Evolutionary conservation across 2,888 invertebrate species (phyloP).

Genomic region (Zygothrica quintamaculata): DNA sequence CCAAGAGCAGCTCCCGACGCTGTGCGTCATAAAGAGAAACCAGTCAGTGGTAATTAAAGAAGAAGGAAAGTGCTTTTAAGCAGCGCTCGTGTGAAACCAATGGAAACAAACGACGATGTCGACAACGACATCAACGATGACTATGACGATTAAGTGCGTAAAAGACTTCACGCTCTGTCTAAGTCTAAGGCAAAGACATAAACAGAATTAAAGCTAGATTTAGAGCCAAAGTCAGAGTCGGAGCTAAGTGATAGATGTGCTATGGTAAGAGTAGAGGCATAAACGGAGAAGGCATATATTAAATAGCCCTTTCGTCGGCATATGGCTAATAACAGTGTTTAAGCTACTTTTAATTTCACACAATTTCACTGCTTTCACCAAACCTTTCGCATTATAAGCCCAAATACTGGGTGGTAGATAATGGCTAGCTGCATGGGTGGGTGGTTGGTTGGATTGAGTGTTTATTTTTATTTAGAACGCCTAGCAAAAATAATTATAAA

Average conservation of each 20-base stretch:
- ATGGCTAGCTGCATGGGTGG: not conserved
- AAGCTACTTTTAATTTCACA: slow-evolving; percentile 53
- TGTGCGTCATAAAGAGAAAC: slow-evolving; percentile 67
- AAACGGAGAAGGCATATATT: slow-evolving; percentile 36
- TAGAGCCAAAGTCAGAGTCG: too few relatives aligned
- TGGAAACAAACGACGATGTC: slow-evolving; percentile 54
- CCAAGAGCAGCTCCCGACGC: slow-evolving; percentile 78
- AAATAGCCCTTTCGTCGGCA: slow-evolving; percentile 67
- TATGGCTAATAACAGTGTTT: slow-evolving; percentile 67
- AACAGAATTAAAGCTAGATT: too few relatives aligned
- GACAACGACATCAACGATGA: slow-evolving; percentile 20
- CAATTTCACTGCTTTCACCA: slow-evolving; percentile 70
- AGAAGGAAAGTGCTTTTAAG: slow-evolving; percentile 71
- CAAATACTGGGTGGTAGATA: not conserved
- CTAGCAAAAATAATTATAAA: slow-evolving; percentile 64
- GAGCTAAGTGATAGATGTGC: too few relatives aligned
- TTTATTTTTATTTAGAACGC: slow-evolving; percentile 68
- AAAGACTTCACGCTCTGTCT: slow-evolving; percentile 66
- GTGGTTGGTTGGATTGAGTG: slow-evolving; percentile 2
- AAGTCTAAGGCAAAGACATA: slow-evolving; percentile 37
- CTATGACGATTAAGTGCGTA: slow-evolving; percentile 15
- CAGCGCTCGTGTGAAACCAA: slow-evolving; percentile 79
- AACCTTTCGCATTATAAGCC: slow-evolving; percentile 15
- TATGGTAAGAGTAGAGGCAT: slow-evolving; percentile 14
- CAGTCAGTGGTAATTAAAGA: slow-evolving; percentile 47